phyloP scores from a whole-genome alignment of 2,888 invertebrate genomes.

The Hypena proboscidalis region DNA sequence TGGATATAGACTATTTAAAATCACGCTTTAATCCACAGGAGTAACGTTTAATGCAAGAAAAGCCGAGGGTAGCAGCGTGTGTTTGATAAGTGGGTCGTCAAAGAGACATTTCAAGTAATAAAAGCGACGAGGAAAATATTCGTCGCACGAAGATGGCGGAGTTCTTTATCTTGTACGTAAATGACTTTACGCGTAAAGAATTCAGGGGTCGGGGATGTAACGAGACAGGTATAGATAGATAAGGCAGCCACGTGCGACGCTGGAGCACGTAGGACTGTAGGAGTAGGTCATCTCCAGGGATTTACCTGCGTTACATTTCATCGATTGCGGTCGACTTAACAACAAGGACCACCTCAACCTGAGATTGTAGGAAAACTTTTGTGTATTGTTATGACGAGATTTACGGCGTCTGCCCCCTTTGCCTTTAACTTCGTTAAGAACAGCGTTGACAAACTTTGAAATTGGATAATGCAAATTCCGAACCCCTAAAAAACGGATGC shows the following conservation, averaged over 20 bases:
- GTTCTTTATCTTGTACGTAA: conserved; percentile 18
- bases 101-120: conserved; percentile 22
- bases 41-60: too few species aligned
- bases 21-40: too few species aligned
- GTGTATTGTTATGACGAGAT: conserved; percentile 44
- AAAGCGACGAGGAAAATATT: conserved; percentile 11
- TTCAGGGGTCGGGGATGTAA: conserved; percentile 9
- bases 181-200: conserved; percentile 11
- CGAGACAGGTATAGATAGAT: conserved; percentile 9
- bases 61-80: too few species aligned
- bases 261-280: conserved; percentile 44
- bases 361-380: conserved; percentile 32
- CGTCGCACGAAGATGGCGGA: conserved; percentile 2
- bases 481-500: conserved; percentile 11
- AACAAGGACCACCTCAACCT: conserved; percentile 27
- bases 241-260: conserved; percentile 20
- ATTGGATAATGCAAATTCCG: conserved; percentile 25
- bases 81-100: conserved; percentile 19
- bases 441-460: conserved; percentile 27
- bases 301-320: conserved; percentile 50
- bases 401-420: conserved; percentile 42
- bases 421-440: conserved; percentile 39
- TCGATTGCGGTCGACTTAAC: conserved; percentile 50
- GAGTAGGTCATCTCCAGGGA: conserved; percentile 50
- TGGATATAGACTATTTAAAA: too few species aligned